phyloP scores from a whole-genome alignment of 2,797 vertebrate species.

The Sebastolobus altivelis region DNA sequence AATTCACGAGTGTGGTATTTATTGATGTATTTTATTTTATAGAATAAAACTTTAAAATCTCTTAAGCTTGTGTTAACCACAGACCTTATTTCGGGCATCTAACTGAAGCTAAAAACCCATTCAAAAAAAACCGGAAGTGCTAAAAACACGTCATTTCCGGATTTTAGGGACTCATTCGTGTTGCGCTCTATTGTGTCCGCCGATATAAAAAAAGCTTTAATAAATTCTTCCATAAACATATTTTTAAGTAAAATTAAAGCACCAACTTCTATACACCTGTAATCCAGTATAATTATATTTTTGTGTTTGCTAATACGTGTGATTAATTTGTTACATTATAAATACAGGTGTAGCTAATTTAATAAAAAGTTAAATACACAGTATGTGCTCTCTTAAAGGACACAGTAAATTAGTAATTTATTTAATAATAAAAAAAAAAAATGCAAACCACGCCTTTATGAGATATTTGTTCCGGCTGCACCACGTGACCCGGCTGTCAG shows the following conservation, averaged over 20 bases:
- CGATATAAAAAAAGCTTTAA: too few species aligned
- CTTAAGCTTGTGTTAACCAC: too few species aligned
- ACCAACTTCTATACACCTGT: too few species aligned
- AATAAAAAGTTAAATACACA: accelerated
- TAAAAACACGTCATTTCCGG: too few species aligned
- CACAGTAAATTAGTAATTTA: neutral
- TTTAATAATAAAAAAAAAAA: neutral
- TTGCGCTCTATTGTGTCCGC: neutral
- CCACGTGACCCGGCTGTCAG: slow-evolving; percentile 86
- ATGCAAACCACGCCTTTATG: slow-evolving; percentile 12
- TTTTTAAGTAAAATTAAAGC: neutral
- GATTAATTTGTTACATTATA: neutral
- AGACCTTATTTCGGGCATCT: neutral
- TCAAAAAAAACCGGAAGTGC: too few species aligned
- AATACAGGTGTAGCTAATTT: neutral
- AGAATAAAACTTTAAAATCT: too few species aligned
- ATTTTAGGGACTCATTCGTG: too few species aligned
- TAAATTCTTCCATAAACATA: neutral
- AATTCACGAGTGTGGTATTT: too few species aligned
- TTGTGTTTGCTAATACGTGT: accelerated
- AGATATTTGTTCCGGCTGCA: neutral
- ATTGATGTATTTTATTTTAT: too few species aligned
- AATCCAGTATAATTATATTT: neutral
- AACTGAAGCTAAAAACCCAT: too few species aligned
- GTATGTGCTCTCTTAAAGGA: neutral